Evolutionary conservation across 1,140 invertebrate genomes (phyloP).

Genomic region (Halictus rubicundus): DNA sequence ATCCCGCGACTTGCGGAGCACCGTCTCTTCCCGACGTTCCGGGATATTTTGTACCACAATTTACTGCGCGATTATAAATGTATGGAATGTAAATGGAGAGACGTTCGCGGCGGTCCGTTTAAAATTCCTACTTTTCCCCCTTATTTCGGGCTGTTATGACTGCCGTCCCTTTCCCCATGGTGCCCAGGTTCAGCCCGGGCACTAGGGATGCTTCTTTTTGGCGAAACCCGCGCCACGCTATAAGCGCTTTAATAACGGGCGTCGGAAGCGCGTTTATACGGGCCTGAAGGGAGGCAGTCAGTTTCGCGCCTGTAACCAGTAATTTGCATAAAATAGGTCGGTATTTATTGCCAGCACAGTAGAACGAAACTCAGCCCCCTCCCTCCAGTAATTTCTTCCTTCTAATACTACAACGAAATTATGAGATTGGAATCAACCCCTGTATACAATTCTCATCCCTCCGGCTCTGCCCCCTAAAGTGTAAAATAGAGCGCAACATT

Average conservation of each 20-base stretch:
- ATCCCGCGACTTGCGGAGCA: background rate
- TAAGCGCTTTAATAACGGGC: conserved; percentile 61
- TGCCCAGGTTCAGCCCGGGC: too few species aligned
- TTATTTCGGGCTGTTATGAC: conserved; percentile 16
- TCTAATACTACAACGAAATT: conserved; percentile 4
- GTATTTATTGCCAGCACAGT: conserved; percentile 52
- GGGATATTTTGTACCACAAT: conserved; percentile 36
- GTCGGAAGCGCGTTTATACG: conserved; percentile 33
- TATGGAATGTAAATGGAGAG: conserved; percentile 47
- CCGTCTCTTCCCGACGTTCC: background rate
- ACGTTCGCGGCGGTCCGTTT: conserved; percentile 15
- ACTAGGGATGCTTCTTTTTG: conserved; percentile 47
- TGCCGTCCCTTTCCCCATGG: background rate
- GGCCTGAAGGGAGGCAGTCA: conserved; percentile 17
- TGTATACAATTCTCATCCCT: background rate
- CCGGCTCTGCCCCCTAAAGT: too few species aligned
- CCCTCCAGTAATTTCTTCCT: conserved; percentile 16
- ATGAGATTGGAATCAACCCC: conserved; percentile 11
- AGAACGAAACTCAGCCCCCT: conserved; percentile 42
- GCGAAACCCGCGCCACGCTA: conserved; percentile 26
- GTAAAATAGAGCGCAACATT: background rate
- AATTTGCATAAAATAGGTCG: conserved; percentile 62
- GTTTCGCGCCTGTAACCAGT: conserved; percentile 45
- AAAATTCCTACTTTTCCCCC: conserved; percentile 24
- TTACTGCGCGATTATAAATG: conserved; percentile 43